Evolutionary conservation across 2,797 vertebrate genomes (phyloP).

Genomic region (Chelon auratus): DNA sequence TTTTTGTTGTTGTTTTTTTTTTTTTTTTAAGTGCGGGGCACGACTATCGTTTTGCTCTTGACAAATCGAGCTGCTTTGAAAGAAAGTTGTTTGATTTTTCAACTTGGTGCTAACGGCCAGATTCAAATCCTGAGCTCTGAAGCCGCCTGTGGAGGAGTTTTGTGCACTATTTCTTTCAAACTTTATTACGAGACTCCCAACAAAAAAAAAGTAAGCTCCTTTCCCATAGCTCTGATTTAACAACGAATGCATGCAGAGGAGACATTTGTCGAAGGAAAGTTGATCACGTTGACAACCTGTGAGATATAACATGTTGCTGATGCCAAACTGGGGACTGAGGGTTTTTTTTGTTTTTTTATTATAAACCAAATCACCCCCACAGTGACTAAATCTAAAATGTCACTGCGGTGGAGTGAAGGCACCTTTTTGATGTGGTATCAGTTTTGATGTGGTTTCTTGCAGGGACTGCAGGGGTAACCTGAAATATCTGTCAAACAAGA

Average conservation of each 20-base stretch:
- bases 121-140: slow-evolving; percentile 3
- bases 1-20: background rate
- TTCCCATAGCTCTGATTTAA: slow-evolving; percentile 1
- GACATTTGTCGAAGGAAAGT: slow-evolving; percentile 52
- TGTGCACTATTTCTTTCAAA: background rate
- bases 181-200: background rate
- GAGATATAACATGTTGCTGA: background rate
- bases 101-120: slow-evolving; percentile 12
- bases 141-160: slow-evolving; percentile 17
- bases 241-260: background rate
- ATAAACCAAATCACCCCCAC: background rate
- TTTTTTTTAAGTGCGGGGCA: no score
- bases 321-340: background rate
- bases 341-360: no score
- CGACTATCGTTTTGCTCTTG: background rate
- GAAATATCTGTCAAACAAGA: slow-evolving; percentile 25
- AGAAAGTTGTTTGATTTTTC: slow-evolving; percentile 13
- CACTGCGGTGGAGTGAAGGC: background rate
- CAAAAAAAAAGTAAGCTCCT: background rate
- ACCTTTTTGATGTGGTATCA: background rate
- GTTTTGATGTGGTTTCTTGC: slow-evolving; percentile 20
- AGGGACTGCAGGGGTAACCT: background rate
- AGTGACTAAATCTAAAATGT: background rate
- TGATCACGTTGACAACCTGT: slow-evolving; percentile 32
- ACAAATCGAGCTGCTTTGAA: slow-evolving; percentile 15